phyloP scores from a whole-genome alignment of 2,797 vertebrate genomes.

The Glyptemys insculpta region DNA sequence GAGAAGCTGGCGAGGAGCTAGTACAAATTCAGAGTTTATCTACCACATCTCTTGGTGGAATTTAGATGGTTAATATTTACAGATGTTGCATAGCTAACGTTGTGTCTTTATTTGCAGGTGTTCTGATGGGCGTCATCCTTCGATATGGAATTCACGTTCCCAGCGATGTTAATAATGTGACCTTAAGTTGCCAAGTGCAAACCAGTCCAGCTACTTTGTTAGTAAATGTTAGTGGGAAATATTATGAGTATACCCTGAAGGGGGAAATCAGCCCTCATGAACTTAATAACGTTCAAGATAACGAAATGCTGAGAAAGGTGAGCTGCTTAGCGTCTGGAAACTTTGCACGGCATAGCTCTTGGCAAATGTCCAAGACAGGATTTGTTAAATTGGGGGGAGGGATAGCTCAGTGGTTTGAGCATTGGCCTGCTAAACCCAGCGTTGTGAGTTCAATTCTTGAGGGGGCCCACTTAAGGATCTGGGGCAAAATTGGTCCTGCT shows the following conservation, averaged over 20 bases:
- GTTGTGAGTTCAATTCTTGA: too few species aligned
- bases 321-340: background rate
- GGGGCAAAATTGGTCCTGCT: too few species aligned
- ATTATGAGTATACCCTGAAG: conserved; percentile 97
- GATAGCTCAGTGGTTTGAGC: too few species aligned
- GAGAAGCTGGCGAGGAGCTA: background rate
- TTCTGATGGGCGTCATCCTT: conserved; percentile 93
- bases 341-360: background rate
- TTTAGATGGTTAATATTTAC: accelerated
- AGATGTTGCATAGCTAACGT: accelerated
- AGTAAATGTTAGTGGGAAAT: conserved; percentile 94
- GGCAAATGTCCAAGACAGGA: background rate
- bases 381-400: background rate
- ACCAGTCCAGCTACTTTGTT: conserved; percentile 93
- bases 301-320: conserved; percentile 99
- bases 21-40: accelerated
- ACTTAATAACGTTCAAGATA: conserved; percentile 90
- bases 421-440: too few species aligned
- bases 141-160: conserved; percentile 95
- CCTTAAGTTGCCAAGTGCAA: conserved; percentile 91
- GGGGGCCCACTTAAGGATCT: too few species aligned
- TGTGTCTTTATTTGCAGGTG: conserved; percentile 81
- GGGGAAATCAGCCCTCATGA: conserved; percentile 91
- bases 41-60: accelerated
- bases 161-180: conserved; percentile 88